Base-by-base conservation (phyloP, 2,113 vertebrate species). In the Mormoops blainvillei region DNA sequence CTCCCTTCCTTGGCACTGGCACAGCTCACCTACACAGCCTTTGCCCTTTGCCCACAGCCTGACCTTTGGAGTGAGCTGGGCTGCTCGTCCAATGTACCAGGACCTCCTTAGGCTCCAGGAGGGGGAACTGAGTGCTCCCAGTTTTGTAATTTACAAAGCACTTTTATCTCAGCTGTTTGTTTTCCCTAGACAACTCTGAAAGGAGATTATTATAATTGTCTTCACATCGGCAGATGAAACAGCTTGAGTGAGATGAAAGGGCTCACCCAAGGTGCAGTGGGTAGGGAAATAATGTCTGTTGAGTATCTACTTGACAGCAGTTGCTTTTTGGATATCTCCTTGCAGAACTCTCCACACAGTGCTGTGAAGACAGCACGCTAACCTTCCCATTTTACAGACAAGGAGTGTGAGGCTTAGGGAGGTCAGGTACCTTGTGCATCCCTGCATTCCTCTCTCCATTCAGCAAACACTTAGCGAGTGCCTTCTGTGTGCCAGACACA, bases 91-190 rank as follows among this genome's bases (percentile, higher is more conserved):
- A 31, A 31, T 14, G 6, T 19, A 48, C 19, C 24, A 56, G 45
- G 50, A 56, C 18, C 76, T 70, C n/a, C 24, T n/a, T 48, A 38
- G 58, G 77, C 50, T 48, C 54, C 7, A 68, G n/a, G 16, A 48
- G 38, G 38, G 70, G 16, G 3, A 15, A 11, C 41, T 2, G 9
- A 33, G 5, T 11, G 52, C 41, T 63, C 38, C 1, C 2, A 0
- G 5, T 61, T 45, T 70, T 70, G 11, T 26, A 74, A 15, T 85
- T 45, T 43, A 33, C 56, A n/a, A 7, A 58, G 52, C 18, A 81
- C 43, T 67, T 83, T 45, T 45, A 36, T 41, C 63, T 94, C 52
- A 77, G 31, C 7, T 31, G 8, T 80, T 14, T 77, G 74, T 80
- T 95, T 96, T 48, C 43, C 74, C 41, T 48, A 67, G 52, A 85